phyloP scores from a whole-genome alignment of 2,113 vertebrate genomes.

The Amazona guildingii region DNA sequence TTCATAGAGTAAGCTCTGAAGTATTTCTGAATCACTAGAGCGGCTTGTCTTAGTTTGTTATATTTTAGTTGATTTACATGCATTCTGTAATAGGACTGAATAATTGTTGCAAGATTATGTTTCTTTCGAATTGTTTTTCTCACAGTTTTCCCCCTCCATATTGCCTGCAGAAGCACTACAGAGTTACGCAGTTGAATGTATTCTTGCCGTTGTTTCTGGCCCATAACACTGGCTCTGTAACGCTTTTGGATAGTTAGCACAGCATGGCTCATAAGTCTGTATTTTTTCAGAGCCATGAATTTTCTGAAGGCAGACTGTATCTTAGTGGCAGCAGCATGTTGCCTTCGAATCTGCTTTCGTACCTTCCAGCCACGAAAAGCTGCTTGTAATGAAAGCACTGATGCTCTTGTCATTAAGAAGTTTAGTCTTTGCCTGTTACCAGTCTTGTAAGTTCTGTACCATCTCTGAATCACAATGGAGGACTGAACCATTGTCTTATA shows the following conservation, averaged over 20 bases:
- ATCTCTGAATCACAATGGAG: constrained; percentile 79
- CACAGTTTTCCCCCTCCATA: constrained; percentile 78
- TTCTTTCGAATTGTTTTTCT: constrained; percentile 68
- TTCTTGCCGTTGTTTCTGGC: constrained; percentile 49
- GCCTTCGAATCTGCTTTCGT: constrained; percentile 65
- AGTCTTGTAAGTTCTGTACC: constrained; percentile 75
- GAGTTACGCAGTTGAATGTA: constrained; percentile 60
- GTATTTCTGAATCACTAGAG: constrained; percentile 74
- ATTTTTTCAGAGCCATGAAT: constrained; percentile 60
- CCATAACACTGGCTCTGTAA: constrained; percentile 72
- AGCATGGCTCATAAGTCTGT: constrained; percentile 61
- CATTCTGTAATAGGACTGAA: constrained; percentile 83
- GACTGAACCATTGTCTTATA: constrained; percentile 62
- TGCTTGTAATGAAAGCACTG: constrained; percentile 80
- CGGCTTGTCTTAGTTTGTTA: constrained; percentile 66
- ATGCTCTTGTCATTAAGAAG: constrained; percentile 72
- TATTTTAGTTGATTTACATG: constrained; percentile 67
- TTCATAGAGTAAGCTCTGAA: constrained; percentile 74
- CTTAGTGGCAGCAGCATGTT: constrained; percentile 66
- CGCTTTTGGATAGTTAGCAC: constrained; percentile 73
- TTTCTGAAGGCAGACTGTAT: constrained; percentile 84
- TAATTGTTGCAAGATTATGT: constrained; percentile 69
- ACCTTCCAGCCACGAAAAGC: constrained; percentile 77
- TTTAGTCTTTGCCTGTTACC: constrained; percentile 35
- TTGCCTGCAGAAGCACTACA: constrained; percentile 75